Evolutionary conservation across 2,888 invertebrate species (phyloP), one percentile per base, ranked within the genome.

Genomic region (Drosophila antonietae): DNA sequence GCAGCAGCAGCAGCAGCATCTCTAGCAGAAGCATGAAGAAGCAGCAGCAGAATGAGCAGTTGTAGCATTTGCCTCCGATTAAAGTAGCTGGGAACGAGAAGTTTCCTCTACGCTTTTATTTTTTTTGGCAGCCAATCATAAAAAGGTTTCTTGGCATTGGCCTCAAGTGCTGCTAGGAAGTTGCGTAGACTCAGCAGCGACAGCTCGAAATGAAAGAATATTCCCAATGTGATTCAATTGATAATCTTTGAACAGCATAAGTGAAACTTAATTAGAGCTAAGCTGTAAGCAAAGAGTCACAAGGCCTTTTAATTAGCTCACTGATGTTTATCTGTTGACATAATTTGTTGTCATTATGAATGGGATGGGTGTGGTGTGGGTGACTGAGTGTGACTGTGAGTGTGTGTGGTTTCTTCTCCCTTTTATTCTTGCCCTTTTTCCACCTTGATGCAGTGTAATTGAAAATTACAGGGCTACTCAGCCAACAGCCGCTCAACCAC

Each of bases 321-420:
- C 35, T 61, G 88, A 84, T 88, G 81, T 67, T 78, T 89, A 90
- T 90, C 89, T 79, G 66, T 65, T 81, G 77, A 80, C 83, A 85
- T 88, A 82, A 90, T 89, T 89, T 90, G 89, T 68, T 70, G 73
- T 79, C 79, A 90, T 89, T 83, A 88, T 89, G 80, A 69, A 10
- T 18, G 31, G 8, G 4, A 9, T 37, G 33, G 18, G 51, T 18
- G 46, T 20, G 14, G 47, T 15, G 47, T 23, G 47, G 1, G 6
- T 39, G 37, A 7, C 28, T n/a, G 47, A 12, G 43, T 18, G 28
- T 15, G 39, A 2, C 23, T 14, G 44, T 1, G 44, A n/a, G 18
- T 4, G 33, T 1, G 49, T 18, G 33, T 33, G 33, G 44, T 23
- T 43, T 20, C 12, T 6, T 35, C 57, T 59, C 59, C n/a, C 46